Base-by-base conservation (phyloP, 2,113 vertebrate species). In the Aldabrachelys gigantea region DNA sequence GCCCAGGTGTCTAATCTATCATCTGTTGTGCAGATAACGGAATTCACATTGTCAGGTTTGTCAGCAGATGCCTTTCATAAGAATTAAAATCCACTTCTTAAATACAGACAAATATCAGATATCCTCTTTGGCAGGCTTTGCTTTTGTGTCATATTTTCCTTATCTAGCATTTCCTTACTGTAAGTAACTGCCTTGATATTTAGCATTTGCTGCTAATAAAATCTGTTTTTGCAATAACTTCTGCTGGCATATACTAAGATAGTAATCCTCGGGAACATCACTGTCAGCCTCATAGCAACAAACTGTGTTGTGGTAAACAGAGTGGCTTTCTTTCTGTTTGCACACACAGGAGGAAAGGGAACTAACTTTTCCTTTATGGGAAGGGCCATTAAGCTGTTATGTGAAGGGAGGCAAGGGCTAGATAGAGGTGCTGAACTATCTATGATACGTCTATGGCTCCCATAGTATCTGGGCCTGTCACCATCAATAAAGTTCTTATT, bases 291-390 rank as follows among this genome's bases (percentile, higher is more conserved):
- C 87, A n/a, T 65, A 94, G 89, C 88, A 95, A 95, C 86, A 76
- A 86, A 80, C 14, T 72, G 49, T 92, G 81, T 93, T 87, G 90
- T 52, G 89, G 11, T 89, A 90, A 96, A 95, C 41, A 90, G 53
- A 12, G 38, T 16, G 10, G 10, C 14, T 78, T 82, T 59, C 24
- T 50, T 57, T 17, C 38, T 31, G 44, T 29, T 31, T 81, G 44
- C 80, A 76, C 24, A 56, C 75, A 75, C 31, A 52, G n/a, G 29
- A 87, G 78, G 35, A 82, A 87, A 57, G 44, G 11, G 52, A 82
- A 44, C 24, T 82, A 69, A 21, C 44, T 41, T 91, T 82, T 91
- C 79, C 53, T 76, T 22, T n/a, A 82, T 78, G 24, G 35, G 21
- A 27, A 50, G 21, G 21, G 5, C 12, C 24, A 8, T 41, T 59